Evolutionary conservation across 2,888 invertebrate genomes (phyloP), one percentile per base, ranked within the genome.

Genomic region (Stenotaenia linearis): DNA sequence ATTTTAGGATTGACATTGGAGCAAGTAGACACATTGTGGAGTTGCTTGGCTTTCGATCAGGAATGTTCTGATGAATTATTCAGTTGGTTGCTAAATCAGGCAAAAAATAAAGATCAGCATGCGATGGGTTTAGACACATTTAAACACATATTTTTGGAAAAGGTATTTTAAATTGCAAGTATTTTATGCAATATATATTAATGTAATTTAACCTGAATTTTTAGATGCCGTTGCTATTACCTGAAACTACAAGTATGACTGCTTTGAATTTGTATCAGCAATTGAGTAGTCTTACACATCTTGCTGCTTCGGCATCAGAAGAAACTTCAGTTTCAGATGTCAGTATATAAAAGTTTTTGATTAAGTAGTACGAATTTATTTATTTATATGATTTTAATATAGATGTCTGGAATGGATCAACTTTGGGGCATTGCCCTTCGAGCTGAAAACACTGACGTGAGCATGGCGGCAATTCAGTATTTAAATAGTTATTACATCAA

Each of bases 401-500:
- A 86, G 86, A 84, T 85, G n/a, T 84, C 94, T 15, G 96, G 95
- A 15, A 96, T 97, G 93, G 94, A 95, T 86, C 95, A 96, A 84
- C 88, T 97, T 83, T 97, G 97, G 96, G 94, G 94, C 86, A 96
- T 97, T 81, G 97, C 97, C 0, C 88, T 97, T 4, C 89, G 93
- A 82, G 96, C 97, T 1, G 92, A 92, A 82, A 96, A 93, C 85
- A 96, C 96, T 87, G 96, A 97, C 85, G 97, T 97, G 1, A 96
- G 96, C 82, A 92, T 96, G 91, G 93, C 96, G 2, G 96, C 97
- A 0, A 97, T 97, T 83, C 95, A 96, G 85, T 96, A 96, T 85
- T 89, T 97, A 79, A 97, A 97, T 86, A 92, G 93, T 84, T 96
- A 95, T 86, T 97, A 97, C 87, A 95, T 97, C 91, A 94, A 95